phyloP scores from a whole-genome alignment of 1,140 invertebrate species.

The Eupristina koningsbergeri region DNA sequence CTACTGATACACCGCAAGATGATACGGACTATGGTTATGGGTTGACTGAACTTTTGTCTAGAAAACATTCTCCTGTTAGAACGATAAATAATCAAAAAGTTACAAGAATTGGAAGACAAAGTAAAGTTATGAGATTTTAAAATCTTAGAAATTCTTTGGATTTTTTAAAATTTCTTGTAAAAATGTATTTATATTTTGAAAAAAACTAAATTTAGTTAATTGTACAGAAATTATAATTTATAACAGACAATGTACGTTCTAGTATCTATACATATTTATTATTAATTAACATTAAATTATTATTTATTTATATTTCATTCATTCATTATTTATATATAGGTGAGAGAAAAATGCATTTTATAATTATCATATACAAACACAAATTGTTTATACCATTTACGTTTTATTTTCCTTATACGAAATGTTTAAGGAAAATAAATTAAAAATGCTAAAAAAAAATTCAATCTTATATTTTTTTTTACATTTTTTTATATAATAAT shows the following conservation, averaged over 20 bases:
- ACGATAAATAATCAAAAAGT: constrained; percentile 56
- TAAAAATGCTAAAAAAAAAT: no score
- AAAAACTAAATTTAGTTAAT: background rate
- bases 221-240: background rate
- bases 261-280: background rate
- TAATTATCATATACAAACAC: background rate
- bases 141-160: background rate
- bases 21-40: constrained; percentile 63
- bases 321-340: background rate
- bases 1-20: constrained; percentile 57
- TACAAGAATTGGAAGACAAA: constrained; percentile 57
- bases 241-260: background rate
- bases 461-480: no score
- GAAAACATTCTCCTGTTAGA: constrained; percentile 54
- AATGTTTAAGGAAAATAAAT: no score
- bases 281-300: background rate
- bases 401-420: no score
- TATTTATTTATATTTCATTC: background rate
- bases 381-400: background rate
- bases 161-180: background rate
- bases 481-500: no score
- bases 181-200: background rate
- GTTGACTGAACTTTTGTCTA: constrained; percentile 59
- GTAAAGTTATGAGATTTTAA: constrained; percentile 66
- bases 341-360: background rate